Evolutionary conservation across 2,797 vertebrate species (phyloP), one percentile per base, ranked within the genome.

Genomic region (Anguilla megastoma): DNA sequence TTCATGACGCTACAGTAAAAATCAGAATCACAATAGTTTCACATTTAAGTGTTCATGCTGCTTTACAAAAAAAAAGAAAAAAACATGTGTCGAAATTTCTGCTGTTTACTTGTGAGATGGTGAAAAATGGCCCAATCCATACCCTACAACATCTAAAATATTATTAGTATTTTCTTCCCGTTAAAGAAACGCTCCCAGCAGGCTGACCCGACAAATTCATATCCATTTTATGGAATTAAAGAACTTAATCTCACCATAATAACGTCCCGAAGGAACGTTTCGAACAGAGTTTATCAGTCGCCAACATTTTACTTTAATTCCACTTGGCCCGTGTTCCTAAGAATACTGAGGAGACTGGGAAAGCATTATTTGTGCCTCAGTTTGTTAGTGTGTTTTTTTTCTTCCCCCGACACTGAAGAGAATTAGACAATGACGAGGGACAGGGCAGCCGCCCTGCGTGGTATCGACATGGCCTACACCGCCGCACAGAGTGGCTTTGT

Each of bases 401-500:
- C 92, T 94, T 93, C 93, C 94, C 95, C 6, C 9, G 95, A 87
- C 52, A 24, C 24, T n/a, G 60, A 95, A 92, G 60, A 93, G 94
- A 93, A 95, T 94, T 94, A 95, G 93, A 96, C 96, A 96, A 96
- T 95, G 94, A 95, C 91, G 36, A 88, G 85, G 90, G 85, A 93
- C 92, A 93, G 90, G 95, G 92, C 90, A 93, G 91, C 88, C 54
- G 86, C 85, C 92, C 91, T 89, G 94, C 89, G 94, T 93, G 93
- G 95, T 95, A 95, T 95, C 95, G 96, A 96, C 95, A 96, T 94
- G 92, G 93, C 94, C 95, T 95, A 96, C 96, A 96, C 95, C 91
- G 93, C 94, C 90, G 94, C 96, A 97, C 96, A 96, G 96, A 97
- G 96, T 96, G 94, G 93, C 94, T 96, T 94, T 90, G 94, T 95